Base-by-base conservation (phyloP, 2,797 vertebrate species). In the Sarcoramphus papa region DNA sequence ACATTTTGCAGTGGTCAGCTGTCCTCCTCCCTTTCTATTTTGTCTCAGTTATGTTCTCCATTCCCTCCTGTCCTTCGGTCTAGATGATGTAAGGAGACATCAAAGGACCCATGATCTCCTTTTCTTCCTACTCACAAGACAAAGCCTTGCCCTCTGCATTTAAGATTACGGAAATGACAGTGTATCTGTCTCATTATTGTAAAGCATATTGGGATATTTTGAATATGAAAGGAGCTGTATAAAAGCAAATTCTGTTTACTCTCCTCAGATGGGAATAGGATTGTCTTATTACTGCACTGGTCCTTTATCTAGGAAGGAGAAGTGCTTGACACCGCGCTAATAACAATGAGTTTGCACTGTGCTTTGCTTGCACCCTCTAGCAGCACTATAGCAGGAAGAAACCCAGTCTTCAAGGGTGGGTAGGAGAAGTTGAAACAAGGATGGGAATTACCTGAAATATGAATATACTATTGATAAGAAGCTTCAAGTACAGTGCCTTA, bases 171-270 rank as follows among this genome's bases (percentile, higher is more conserved):
- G 50, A 92, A 86, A 87, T 81, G 53, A 68, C 84, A 88, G 69
- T 73, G 51, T 94, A 78, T 94, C 48, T 92, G 16, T 93, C 53
- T 90, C 82, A 72, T 95, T 88, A 82, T 84, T 92, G 65, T 94
- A 88, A 77, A 96, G 69, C 40, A 63, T 92, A 80, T 75, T 94
- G 91, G 43, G 57, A 63, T 94, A 62, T 81, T 95, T 93, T 95
- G 80, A 96, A 90, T 92, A 91, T 92, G 76, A 92, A 97, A 92
- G 53, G 69, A 80, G 53, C 37, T 53, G 19, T 72, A 51, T 89
- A 48, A 92, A 95, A 85, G 43, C 20, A 51, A 83, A 82, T 85
- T 83, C 68, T 95, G 80, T 90, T 93, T 85, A 93, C 69, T 83
- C 17, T 43, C 37, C 57, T 88, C 78, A 69, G 35, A 73, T 24